phyloP scores from a whole-genome alignment of 2,797 vertebrate species.

The Coregonus ussuriensis region DNA sequence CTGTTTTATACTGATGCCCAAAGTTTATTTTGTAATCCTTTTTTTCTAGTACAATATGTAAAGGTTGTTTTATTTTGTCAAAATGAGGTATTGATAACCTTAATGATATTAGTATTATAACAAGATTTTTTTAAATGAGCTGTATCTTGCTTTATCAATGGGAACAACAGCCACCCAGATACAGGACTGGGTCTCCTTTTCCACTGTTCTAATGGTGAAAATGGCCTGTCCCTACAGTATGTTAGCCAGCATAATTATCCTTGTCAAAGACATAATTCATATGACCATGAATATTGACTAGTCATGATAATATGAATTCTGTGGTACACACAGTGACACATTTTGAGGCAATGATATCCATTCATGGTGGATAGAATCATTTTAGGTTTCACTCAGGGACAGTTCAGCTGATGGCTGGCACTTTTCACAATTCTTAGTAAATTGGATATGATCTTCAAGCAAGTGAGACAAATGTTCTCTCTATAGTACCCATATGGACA shows the following conservation, averaged over 20 bases:
- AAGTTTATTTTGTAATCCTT: not conserved
- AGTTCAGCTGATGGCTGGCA: conserved; percentile 14
- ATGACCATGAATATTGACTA: conserved; percentile 16
- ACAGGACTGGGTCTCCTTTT: conserved; percentile 12
- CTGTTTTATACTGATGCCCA: not conserved
- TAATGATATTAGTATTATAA: not conserved
- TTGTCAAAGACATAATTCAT: conserved; percentile 32
- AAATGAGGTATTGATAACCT: not conserved
- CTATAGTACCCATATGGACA: not conserved
- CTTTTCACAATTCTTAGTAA: not conserved
- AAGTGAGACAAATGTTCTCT: not conserved
- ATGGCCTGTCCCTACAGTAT: conserved; percentile 34
- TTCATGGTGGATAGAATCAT: conserved; percentile 19
- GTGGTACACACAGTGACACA: conserved; percentile 7
- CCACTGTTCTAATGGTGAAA: conserved; percentile 18
- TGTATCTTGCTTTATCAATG: not conserved
- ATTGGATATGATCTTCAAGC: not conserved
- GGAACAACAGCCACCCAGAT: conserved; percentile 3
- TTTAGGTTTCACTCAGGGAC: not conserved
- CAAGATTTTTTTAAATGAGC: not conserved
- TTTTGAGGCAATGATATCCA: not conserved
- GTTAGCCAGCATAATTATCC: conserved; percentile 35
- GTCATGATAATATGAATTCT: conserved; percentile 5
- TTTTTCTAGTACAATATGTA: conserved; percentile 9
- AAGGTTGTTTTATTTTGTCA: not conserved